Conservation (phyloP, 2,797 vertebrate species). For the Trachurus trachurus region DNA sequence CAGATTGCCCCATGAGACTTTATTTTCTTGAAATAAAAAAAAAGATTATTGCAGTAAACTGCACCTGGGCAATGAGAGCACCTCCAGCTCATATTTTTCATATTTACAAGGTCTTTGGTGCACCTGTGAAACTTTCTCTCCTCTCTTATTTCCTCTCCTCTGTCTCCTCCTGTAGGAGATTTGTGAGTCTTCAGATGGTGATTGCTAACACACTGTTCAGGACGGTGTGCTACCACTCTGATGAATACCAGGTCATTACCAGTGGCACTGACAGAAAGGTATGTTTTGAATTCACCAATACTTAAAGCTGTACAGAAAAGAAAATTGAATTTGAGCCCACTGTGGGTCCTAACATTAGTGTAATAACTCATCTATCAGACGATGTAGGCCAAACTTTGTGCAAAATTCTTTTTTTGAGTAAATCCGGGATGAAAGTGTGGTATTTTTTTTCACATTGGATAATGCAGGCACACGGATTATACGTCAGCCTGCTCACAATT, state of each 20-base stretch:
- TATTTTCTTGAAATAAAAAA: background rate
- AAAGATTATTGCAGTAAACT: background rate
- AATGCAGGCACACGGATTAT: too few relatives aligned
- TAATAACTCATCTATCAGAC: too few relatives aligned
- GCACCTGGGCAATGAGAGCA: background rate
- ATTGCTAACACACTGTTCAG: slow-evolving; percentile 89
- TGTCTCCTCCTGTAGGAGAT: slow-evolving; percentile 79
- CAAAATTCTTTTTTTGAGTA: too few relatives aligned
- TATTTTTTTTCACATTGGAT: too few relatives aligned
- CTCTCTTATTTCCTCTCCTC: background rate
- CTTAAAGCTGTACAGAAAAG: too few relatives aligned
- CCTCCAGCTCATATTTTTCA: background rate
- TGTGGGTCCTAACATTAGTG: too few relatives aligned
- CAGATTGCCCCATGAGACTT: background rate
- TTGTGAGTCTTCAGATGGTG: slow-evolving; percentile 89
- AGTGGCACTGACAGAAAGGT: slow-evolving; percentile 92
- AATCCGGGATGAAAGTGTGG: too few relatives aligned
- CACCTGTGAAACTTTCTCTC: slow-evolving; percentile 8
- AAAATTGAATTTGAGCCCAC: too few relatives aligned
- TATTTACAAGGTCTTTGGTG: background rate
- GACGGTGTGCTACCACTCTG: slow-evolving; percentile 92
- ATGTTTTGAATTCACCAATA: slow-evolving; percentile 34
- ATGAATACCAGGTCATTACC: slow-evolving; percentile 92
- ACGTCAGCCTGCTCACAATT: too few relatives aligned
- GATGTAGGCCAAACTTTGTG: too few relatives aligned